Evolutionary conservation across 2,113 vertebrate species (phyloP).

Genomic region (Cephalopholis sonnerati): DNA sequence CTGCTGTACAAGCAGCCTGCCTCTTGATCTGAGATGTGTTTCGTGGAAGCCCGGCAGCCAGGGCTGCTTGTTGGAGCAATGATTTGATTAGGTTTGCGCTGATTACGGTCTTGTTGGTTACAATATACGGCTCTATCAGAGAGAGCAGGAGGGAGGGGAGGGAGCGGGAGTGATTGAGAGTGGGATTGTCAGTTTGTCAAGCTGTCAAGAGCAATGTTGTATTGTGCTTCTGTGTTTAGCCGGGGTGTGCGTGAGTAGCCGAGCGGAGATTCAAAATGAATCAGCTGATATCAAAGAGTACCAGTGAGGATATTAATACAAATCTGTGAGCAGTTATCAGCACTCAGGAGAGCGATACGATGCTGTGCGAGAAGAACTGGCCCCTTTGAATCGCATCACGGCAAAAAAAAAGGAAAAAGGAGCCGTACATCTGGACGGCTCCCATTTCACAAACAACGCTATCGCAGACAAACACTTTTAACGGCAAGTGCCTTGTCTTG

Average conservation of each 20-base stretch:
- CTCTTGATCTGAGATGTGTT: conserved; percentile 66
- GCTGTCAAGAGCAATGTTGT: conserved; percentile 53
- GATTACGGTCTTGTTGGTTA: conserved; percentile 80
- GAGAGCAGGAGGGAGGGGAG: conserved; percentile 31
- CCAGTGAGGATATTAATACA: conserved; percentile 69
- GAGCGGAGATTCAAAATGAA: conserved; percentile 52
- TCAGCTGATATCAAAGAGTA: conserved; percentile 70
- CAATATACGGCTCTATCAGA: conserved; percentile 64
- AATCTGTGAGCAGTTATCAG: conserved; percentile 70
- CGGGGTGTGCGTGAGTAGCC: conserved; percentile 28
- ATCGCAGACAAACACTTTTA: conserved; percentile 67
- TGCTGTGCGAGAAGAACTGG: not conserved
- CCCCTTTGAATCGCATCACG: conserved; percentile 52
- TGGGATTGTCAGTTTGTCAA: conserved; percentile 69
- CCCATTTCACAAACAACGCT: conserved; percentile 70
- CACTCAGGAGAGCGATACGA: conserved; percentile 45
- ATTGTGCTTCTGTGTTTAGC: conserved; percentile 45
- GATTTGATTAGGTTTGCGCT: conserved; percentile 74
- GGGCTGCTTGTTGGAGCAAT: conserved; percentile 67
- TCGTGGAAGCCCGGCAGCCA: conserved; percentile 50
- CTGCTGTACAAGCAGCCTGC: conserved; percentile 41
- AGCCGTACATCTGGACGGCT: conserved; percentile 36
- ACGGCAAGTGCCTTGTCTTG: conserved; percentile 56
- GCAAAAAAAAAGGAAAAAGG: conserved; percentile 18
- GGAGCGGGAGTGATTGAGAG: conserved; percentile 58